Conservation (phyloP, 2,797 vertebrate species). For the Fistularia tabacaria region DNA sequence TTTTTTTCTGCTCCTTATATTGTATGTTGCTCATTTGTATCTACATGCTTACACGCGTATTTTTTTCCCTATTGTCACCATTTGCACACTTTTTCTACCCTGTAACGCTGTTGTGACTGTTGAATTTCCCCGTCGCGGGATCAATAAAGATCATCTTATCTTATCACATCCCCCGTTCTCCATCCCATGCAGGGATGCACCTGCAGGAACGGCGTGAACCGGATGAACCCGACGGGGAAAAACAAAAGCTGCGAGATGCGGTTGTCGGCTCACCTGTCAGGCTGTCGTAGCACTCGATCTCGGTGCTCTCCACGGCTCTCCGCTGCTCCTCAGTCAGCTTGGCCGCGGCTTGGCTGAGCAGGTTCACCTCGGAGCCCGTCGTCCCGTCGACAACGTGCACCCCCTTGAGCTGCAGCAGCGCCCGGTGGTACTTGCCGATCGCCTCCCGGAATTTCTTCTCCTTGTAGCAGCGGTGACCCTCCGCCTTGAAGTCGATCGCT, state of each 20-base stretch:
- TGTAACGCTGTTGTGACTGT: no score
- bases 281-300: conserved; percentile 93
- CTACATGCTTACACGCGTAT: no score
- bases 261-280: conserved; percentile 79
- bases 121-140: no score
- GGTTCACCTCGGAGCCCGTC: conserved; percentile 76
- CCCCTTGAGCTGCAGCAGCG: conserved; percentile 88
- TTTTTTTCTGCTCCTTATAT: no score
- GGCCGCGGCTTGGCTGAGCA: conserved; percentile 71
- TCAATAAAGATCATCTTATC: no score
- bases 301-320: conserved; percentile 85
- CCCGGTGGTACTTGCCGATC: conserved; percentile 92
- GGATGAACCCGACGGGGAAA: conserved; percentile 36
- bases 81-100: no score
- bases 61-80: no score
- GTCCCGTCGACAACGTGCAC: conserved; percentile 75
- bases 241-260: background rate
- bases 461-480: conserved; percentile 90
- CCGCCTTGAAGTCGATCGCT: conserved; percentile 87
- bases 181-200: background rate
- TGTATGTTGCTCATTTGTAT: no score
- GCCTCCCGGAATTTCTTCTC: conserved; percentile 95
- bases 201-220: conserved; percentile 35
- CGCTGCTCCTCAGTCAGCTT: conserved; percentile 86
- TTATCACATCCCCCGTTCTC: no score